These are phyloP conservation scores for Pyrrhia umbra DNA, from an alignment of 2,888 invertebrate species.

Conservation along the genomic window DNA sequence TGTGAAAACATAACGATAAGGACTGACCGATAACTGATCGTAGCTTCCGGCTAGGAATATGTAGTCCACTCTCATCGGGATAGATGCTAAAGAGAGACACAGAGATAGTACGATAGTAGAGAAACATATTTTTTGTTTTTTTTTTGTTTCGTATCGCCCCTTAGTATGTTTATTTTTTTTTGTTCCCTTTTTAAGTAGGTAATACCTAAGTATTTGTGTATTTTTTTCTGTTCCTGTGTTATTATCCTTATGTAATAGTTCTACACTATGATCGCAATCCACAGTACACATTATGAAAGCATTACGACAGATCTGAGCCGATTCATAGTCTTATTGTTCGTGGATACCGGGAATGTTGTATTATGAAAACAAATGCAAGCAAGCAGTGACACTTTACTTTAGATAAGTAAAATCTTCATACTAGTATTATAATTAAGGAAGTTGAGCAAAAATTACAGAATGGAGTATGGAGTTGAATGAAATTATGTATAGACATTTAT, in stretches of 20 bases:
- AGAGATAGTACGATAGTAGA: background rate
- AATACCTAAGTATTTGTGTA: no score
- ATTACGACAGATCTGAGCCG: background rate
- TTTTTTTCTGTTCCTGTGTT: background rate
- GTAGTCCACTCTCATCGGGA: background rate
- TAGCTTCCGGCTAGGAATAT: slow-evolving; percentile 10
- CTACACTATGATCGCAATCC: no score
- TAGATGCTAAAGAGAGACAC: background rate
- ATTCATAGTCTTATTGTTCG: background rate
- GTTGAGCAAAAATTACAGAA: no score
- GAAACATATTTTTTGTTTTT: no score
- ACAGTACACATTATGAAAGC: background rate
- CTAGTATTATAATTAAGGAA: no score
- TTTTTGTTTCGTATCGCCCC: no score
- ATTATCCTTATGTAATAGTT: background rate
- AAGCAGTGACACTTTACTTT: background rate
- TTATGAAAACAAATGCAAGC: background rate
- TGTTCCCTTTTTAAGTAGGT: no score
- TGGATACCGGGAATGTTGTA: background rate
- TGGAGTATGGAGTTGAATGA: no score
- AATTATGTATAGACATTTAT: no score
- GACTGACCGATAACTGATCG: slow-evolving; percentile 3
- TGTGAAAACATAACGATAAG: slow-evolving; percentile 26
- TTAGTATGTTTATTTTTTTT: no score
- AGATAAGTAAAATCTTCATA: background rate